Base-by-base conservation (phyloP, 2,797 vertebrate species). In the Amblyopsis hoosieri region DNA sequence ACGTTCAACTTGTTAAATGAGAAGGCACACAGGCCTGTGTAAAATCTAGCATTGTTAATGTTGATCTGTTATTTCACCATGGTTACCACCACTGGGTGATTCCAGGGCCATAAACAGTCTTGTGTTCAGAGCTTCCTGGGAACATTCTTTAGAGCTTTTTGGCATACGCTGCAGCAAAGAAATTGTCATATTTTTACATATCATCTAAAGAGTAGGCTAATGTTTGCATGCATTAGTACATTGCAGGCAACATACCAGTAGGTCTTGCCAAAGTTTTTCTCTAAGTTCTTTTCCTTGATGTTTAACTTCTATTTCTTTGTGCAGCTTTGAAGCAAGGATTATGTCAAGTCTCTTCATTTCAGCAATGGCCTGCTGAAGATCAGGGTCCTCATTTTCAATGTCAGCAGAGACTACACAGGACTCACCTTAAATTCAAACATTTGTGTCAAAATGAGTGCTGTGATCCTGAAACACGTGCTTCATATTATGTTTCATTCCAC, bases 321-420 rank as follows among this genome's bases (percentile, higher is more conserved):
- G 56, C 55, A 71, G 78, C 74, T 71, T 90, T 71, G 83, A 81
- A 81, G 86, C 78, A 74, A 98, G 75, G 66, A 97, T 85, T 76
- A 85, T 85, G 81, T 98, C 97, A 56, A 98, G 92, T 72, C 74
- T 88, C 75, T 84, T 90, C 91, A 97, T 96, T 86, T 94, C 94
- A 70, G 85, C 80, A 54, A 94, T 66, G 60, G 95, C 95, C 76
- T 73, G 84, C 78, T 90, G 87, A 63, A 97, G 85, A 19, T 87
- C 75, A 59, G 67, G 67, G 69, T 93, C 86, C 62, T 76, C 72
- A 42, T 65, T 76, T 60, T 84, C 86, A 49, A 85, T 80, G 70
- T 90, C 81, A 0, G 54, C 66, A 62, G 65, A 42, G 37, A 42
- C 37, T 42, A 9, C 37, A 42, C 9, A 9, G 9, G 37, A 42